These are phyloP conservation scores for Drosophila pruinosa DNA, from an alignment of 1,140 invertebrate species.

Conservation along the genomic window DNA sequence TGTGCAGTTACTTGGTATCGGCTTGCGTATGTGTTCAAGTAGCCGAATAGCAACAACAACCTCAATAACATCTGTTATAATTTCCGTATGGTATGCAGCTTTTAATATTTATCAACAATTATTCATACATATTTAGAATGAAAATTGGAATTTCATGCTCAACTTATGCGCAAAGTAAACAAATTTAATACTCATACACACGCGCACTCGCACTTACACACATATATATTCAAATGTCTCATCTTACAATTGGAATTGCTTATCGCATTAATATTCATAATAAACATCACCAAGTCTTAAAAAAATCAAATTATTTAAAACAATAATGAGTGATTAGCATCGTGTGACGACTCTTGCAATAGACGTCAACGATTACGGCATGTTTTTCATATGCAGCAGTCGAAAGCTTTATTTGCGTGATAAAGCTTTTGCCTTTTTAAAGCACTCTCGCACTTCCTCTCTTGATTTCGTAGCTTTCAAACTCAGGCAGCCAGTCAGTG, in stretches of 20 bases:
- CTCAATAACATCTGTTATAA: background rate
- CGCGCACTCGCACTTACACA: background rate
- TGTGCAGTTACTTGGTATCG: background rate
- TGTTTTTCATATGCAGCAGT: background rate
- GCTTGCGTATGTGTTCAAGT: background rate
- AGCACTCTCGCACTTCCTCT: background rate
- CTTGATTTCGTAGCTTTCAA: background rate
- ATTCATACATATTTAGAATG: background rate
- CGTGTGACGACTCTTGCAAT: background rate
- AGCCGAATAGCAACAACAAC: background rate
- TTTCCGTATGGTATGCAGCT: constrained; percentile 6
- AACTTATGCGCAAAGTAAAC: background rate
- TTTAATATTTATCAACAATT: background rate
- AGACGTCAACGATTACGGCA: background rate
- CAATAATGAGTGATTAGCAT: constrained; percentile 3
- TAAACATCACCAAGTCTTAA: background rate
- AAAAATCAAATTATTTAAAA: background rate
- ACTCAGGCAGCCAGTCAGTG: too few species aligned
- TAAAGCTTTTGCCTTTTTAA: background rate
- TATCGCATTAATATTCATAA: constrained; percentile 7
- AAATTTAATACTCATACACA: background rate
- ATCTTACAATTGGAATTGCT: background rate
- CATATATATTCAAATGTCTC: background rate
- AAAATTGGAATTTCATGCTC: background rate
- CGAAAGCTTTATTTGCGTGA: background rate